Percentiles rank a stretch among this genome's conserved stretches.
Evolutionary conservation across 2,888 invertebrate genomes (phyloP).

Genomic region (Drosophila hamatofila): DNA sequence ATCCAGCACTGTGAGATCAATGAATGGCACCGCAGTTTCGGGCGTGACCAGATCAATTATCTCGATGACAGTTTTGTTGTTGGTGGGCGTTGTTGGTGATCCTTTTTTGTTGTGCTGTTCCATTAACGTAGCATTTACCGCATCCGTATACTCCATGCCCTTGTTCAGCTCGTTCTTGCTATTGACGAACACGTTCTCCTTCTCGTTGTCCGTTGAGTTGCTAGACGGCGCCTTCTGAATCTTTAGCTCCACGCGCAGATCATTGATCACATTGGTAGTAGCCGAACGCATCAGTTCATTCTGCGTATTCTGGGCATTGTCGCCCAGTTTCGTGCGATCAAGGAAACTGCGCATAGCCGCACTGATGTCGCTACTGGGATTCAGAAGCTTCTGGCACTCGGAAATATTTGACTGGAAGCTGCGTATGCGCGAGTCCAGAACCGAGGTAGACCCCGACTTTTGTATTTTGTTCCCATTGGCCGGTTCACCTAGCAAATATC

Average conservation of each 20-base stretch:
- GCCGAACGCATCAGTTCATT: slow-evolving; percentile 78
- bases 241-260: slow-evolving; percentile 82
- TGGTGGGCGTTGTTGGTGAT: slow-evolving; percentile 78
- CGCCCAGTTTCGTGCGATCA: slow-evolving; percentile 84
- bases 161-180: slow-evolving; percentile 85
- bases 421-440: slow-evolving; percentile 93
- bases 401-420: slow-evolving; percentile 94
- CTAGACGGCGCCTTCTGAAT: slow-evolving; percentile 81
- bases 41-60: slow-evolving; percentile 84
- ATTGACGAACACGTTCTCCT: slow-evolving; percentile 84
- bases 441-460: slow-evolving; percentile 93
- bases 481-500: slow-evolving; percentile 91
- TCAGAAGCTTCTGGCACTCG: slow-evolving; percentile 94
- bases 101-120: slow-evolving; percentile 77
- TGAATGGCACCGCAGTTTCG: slow-evolving; percentile 79
- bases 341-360: slow-evolving; percentile 90
- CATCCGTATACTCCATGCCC: slow-evolving; percentile 84
- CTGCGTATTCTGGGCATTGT: slow-evolving; percentile 49
- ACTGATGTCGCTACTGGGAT: slow-evolving; percentile 90
- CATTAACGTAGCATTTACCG: slow-evolving; percentile 82
- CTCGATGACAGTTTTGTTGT: slow-evolving; percentile 81
- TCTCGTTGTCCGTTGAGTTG: slow-evolving; percentile 83
- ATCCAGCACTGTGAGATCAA: slow-evolving; percentile 80
- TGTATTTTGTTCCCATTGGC: slow-evolving; percentile 89
- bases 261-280: slow-evolving; percentile 81